Evolutionary conservation across 2,888 invertebrate genomes (phyloP).

Genomic region (Scaeva pyrastri): DNA sequence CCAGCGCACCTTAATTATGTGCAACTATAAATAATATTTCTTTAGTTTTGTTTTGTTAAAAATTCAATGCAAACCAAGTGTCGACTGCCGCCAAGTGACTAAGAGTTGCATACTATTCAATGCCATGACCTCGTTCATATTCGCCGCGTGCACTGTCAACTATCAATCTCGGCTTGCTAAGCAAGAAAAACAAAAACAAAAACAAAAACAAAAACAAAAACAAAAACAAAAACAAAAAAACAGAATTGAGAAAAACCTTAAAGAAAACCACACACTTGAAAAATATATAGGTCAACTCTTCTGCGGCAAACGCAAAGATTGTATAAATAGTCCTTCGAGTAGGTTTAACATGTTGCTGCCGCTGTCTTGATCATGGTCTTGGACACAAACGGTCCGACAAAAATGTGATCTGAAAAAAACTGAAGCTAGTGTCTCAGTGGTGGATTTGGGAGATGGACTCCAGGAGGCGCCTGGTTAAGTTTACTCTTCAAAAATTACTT

Average conservation of each 20-base stretch:
- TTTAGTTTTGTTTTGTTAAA: constrained; percentile 12
- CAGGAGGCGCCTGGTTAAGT: neutral
- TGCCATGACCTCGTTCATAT: constrained; percentile 74
- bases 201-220: neutral
- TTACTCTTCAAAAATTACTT: too few relatives aligned
- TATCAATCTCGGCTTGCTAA: constrained; percentile 66
- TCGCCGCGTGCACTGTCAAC: constrained; percentile 67
- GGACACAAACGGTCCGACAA: constrained; percentile 36
- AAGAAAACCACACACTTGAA: constrained; percentile 20
- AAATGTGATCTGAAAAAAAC: constrained; percentile 58
- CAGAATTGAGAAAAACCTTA: neutral
- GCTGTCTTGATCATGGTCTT: constrained; percentile 38
- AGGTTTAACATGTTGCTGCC: constrained; percentile 36
- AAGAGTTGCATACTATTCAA: constrained; percentile 61
- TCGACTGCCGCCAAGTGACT: constrained; percentile 43
- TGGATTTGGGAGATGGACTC: neutral
- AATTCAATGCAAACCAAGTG: constrained; percentile 34
- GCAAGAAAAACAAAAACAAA: constrained; percentile 6
- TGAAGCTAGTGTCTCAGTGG: neutral
- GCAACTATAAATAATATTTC: constrained; percentile 72
- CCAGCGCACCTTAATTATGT: constrained; percentile 66
- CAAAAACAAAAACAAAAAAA: constrained; percentile 27
- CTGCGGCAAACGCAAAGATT: constrained; percentile 47
- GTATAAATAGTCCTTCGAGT: constrained; percentile 69
- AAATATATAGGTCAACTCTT: constrained; percentile 70